Base-by-base conservation (phyloP, 2,113 vertebrate species). In the Nibea albiflora region DNA sequence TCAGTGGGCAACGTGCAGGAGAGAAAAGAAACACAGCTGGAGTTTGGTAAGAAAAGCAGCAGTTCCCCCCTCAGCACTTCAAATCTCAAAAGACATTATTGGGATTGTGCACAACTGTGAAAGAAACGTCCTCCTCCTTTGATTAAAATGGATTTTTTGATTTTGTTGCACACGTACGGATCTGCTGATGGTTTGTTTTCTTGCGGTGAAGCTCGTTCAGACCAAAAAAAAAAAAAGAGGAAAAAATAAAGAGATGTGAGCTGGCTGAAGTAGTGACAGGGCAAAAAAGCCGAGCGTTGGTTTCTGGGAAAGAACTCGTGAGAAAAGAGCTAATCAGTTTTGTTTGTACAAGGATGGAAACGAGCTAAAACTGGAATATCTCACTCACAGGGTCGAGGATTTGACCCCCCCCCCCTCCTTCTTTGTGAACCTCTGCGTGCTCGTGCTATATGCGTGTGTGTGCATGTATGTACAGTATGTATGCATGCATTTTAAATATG, bases 111-210 rank as follows among this genome's bases (percentile, higher is more conserved):
- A 82, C n/a, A 74, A 83, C 81, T 85, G 81, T 70, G 78, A 83
- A 86, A 83, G 73, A 92, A 92, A 92, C 72, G 78, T 72, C 73
- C 5, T 39, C 26, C 12, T 11, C 57, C 61, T 87, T 89, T 90
- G 78, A 93, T 84, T 71, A 76, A 85, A 85, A 91, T 89, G 14
- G 46, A 71, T 84, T 85, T 57, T 56, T 56, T 60, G 28, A 28
- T 35, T 35, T 54, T 22, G 35, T 65, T 84, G 17, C 68, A 68
- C 61, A 24, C 67, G 73, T 35, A 68, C 65, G 83, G 80, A 88
- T 89, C 65, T 87, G 90, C 89, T 92, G 91, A 92, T 81, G 17
- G 87, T 85, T 88, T 82, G 64, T 78, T 89, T 89, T 85, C 65
- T 39, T 65, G 28, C 28, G 65, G 54, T 20, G 24, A 24, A 22